Evolutionary conservation across 2,113 vertebrate genomes (phyloP).

Genomic region (Arvicanthis niloticus): DNA sequence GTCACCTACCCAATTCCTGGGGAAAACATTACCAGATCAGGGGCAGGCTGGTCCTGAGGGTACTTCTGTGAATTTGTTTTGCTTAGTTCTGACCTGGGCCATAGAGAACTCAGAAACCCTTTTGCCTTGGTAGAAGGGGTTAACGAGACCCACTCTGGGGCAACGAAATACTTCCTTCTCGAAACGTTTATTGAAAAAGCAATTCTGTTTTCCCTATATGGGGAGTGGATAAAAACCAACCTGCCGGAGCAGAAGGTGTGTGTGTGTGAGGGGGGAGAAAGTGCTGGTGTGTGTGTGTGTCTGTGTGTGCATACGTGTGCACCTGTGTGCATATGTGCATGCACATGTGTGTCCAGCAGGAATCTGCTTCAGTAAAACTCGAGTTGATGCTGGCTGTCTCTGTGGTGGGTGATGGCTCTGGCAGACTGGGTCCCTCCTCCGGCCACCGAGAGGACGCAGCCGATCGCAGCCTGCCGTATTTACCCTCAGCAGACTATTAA

Average conservation of each 20-base stretch:
- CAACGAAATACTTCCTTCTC: slow-evolving; percentile 69
- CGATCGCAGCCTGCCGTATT: slow-evolving; percentile 87
- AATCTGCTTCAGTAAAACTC: slow-evolving; percentile 70
- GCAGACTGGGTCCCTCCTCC: slow-evolving; percentile 63
- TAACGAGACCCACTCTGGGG: slow-evolving; percentile 17
- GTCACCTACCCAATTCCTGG: background rate
- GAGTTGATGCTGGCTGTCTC: background rate
- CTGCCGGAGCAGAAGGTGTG: background rate
- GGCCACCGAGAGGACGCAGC: slow-evolving; percentile 70
- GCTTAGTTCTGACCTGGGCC: background rate
- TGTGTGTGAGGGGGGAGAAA: background rate
- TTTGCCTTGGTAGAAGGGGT: slow-evolving; percentile 17
- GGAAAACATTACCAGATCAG: background rate
- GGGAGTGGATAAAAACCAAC: slow-evolving; percentile 63
- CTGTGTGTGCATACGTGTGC: rapidly evolving
- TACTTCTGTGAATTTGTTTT: background rate
- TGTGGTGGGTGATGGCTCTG: background rate
- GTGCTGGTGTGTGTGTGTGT: background rate
- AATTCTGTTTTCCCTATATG: slow-evolving; percentile 67
- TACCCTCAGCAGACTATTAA: slow-evolving; percentile 94
- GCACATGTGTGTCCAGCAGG: background rate
- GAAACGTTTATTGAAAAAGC: slow-evolving; percentile 72
- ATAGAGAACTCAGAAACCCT: background rate
- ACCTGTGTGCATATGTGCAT: background rate
- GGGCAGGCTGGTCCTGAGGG: background rate